Conservation (phyloP, 1,140 invertebrate genomes). For the Himalopsyche phryganea region DNA sequence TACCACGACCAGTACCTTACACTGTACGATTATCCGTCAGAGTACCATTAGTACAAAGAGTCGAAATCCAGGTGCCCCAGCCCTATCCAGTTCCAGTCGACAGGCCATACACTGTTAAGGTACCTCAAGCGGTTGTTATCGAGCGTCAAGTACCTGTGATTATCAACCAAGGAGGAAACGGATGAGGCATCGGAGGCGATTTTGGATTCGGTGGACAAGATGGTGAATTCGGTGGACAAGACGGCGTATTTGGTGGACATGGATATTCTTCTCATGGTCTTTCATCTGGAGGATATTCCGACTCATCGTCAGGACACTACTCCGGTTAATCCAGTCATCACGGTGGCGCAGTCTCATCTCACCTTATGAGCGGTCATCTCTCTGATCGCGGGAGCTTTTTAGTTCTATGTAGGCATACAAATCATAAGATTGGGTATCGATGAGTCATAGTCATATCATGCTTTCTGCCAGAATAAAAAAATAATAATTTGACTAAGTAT, state of each 20-base stretch:
- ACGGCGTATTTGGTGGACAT: constrained; percentile 1
- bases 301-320: no score
- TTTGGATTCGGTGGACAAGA: constrained; percentile 1
- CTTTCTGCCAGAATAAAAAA: no score
- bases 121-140: constrained; percentile 45
- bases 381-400: no score
- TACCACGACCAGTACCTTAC: constrained; percentile 50
- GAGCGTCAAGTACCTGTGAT: constrained; percentile 51
- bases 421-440: no score
- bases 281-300: no score
- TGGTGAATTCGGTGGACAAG: constrained; percentile 1
- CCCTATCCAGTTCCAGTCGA: constrained; percentile 40
- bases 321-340: no score
- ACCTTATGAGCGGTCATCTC: no score
- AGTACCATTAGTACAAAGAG: constrained; percentile 42
- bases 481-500: no score
- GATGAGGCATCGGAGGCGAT: constrained; percentile 16
- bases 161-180: constrained; percentile 37
- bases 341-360: no score
- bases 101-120: constrained; percentile 42
- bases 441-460: no score
- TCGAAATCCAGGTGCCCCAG: constrained; percentile 37
- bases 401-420: no score
- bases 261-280: background rate
- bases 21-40: constrained; percentile 54